These are phyloP conservation scores for Lepilemur ruficaudatus DNA, from an alignment of 2,797 vertebrate genomes.

Conservation along the genomic window DNA sequence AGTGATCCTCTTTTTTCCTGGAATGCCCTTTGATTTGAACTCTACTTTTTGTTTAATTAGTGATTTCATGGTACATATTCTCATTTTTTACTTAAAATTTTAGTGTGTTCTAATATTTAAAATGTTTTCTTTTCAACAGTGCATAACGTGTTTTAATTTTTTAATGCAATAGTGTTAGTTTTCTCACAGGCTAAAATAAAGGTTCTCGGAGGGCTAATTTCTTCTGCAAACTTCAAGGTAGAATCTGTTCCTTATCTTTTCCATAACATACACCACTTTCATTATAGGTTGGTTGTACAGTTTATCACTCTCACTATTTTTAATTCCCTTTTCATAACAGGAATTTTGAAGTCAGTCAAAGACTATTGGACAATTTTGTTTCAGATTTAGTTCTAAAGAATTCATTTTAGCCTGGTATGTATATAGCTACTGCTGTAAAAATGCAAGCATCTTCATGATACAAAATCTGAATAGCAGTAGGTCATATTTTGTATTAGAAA, in stretches of 20 bases:
- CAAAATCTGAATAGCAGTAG: slow-evolving; percentile 3
- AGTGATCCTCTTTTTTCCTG: not conserved
- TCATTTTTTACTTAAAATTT: not conserved
- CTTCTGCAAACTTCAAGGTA: not conserved
- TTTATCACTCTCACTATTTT: not conserved
- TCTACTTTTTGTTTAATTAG: not conserved
- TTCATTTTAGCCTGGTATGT: not conserved
- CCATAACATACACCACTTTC: not conserved
- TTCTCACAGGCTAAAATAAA: not conserved
- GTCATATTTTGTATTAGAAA: slow-evolving; percentile 34
- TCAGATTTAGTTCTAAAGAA: not conserved
- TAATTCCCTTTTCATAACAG: not conserved
- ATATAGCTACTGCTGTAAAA: slow-evolving; percentile 29
- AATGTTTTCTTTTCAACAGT: not conserved
- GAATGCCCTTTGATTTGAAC: not conserved
- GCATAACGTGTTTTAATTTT: not conserved
- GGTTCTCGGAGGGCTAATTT: fast-evolving
- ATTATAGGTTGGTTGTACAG: not conserved
- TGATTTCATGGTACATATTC: not conserved
- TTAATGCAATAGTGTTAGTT: not conserved
- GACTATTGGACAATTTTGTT: slow-evolving; percentile 18
- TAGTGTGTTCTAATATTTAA: not conserved
- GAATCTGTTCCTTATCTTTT: not conserved
- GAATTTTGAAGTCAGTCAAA: slow-evolving; percentile 39
- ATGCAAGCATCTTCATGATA: slow-evolving; percentile 3